Percentiles rank a stretch among this genome's conserved stretches.
Evolutionary conservation across 35 echinoderm and acorn worm species (phyloP).

Genomic region (Lytechinus variegatus): DNA sequence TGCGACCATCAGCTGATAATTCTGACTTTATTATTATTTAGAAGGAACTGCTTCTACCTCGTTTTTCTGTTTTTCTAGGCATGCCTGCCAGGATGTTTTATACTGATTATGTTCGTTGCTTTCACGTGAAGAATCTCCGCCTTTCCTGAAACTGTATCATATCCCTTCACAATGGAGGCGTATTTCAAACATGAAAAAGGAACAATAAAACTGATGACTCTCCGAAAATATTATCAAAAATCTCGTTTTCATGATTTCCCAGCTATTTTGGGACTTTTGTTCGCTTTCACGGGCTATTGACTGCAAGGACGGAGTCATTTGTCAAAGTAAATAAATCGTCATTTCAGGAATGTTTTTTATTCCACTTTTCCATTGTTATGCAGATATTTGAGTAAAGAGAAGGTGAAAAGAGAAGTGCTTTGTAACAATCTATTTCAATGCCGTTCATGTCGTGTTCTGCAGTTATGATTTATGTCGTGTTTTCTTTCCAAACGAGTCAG

Average conservation of each 20-base stretch:
- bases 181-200: background rate
- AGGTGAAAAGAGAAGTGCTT: background rate
- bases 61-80: background rate
- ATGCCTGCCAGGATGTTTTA: background rate
- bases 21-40: background rate
- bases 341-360: conserved; percentile 9
- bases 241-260: background rate
- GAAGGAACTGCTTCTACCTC: background rate
- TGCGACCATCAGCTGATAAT: background rate
- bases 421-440: background rate
- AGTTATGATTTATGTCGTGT: background rate
- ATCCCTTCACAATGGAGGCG: background rate
- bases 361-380: background rate
- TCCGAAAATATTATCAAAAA: background rate
- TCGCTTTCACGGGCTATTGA: background rate
- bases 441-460: background rate
- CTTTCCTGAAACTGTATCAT: background rate
- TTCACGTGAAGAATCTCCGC: background rate
- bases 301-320: background rate
- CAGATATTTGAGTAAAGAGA: background rate
- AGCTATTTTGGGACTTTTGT: conserved; percentile 12
- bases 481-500: background rate
- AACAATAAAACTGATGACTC: conserved; percentile 4
- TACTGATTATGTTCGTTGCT: background rate
- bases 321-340: conserved; percentile 12